A percentile compares a stretch with the other conserved stretches of the same genome.
Conservation (phyloP, 2,888 invertebrate species). For the Sepiola atlantica region DNA sequence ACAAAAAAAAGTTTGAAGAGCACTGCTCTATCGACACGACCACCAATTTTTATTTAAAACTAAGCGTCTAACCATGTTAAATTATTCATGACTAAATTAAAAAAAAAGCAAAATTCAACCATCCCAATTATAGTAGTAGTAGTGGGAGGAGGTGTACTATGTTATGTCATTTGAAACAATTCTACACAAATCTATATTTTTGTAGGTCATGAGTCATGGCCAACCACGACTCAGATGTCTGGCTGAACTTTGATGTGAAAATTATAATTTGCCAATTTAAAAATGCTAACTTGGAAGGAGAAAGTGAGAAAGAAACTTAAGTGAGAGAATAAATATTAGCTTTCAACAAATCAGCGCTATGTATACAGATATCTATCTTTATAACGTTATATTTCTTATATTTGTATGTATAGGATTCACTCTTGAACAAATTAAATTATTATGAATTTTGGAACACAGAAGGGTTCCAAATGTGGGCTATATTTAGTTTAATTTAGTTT, state of each 20-base stretch:
- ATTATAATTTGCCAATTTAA: neutral
- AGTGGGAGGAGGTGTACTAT: neutral
- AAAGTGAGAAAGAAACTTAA: neutral
- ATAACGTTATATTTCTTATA: too few species aligned
- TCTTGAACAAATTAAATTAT: too few species aligned
- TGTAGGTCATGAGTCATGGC: neutral
- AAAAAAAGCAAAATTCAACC: too few species aligned
- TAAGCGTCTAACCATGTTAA: too few species aligned
- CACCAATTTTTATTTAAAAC: too few species aligned
- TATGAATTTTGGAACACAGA: too few species aligned
- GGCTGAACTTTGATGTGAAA: neutral
- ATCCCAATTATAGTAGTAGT: neutral
- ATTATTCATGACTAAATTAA: neutral
- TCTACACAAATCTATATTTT: neutral
- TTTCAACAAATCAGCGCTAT: neutral
- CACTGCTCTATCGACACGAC: too few species aligned
- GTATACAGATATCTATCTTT: neutral
- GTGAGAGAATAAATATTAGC: neutral
- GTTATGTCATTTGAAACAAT: neutral
- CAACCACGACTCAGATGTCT: neutral
- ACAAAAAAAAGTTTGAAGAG: too few species aligned
- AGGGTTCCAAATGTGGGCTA: too few species aligned
- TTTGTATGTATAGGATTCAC: too few species aligned
- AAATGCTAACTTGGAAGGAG: neutral
- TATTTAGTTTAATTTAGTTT: too few species aligned